Evolutionary conservation across 2,113 vertebrate genomes (phyloP), one percentile per base, ranked within the genome.

Genomic region (Phalacrocorax carbo): DNA sequence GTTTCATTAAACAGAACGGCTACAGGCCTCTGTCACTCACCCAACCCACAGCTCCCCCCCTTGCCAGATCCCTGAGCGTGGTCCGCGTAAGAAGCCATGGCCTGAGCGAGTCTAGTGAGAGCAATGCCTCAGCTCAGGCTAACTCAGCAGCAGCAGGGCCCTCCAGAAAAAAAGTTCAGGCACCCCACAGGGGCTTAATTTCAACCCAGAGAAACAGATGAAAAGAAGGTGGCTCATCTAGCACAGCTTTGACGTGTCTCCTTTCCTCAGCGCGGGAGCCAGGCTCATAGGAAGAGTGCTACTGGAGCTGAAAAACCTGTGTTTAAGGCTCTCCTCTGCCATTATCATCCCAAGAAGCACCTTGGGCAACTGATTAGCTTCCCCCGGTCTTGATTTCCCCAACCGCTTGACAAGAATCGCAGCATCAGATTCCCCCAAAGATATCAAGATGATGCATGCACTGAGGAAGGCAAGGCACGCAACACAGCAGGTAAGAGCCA

Each of bases 41-140:
- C 29, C 40, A 32, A 15, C 18, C n/a, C 1, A 0, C 61, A 80
- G 62, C 30, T 84, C 29, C 49, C 11, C 26, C 36, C 32, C 38
- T 38, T 11, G 18, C 61, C 3, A 3, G 42, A 54, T 13, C 70
- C 42, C 38, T 1, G 1, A 79, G 54, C 3, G 0, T 2, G 13
- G 18, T 27, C 27, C 48, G n/a, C 3, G 0, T 57, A 36, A 69
- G 54, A 14, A 79, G 68, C 60, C 15, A 1, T 0, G 15, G 40
- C 48, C 61, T 8, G 61, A 62, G 81, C 21, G 18, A 34, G 22
- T 60, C 55, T 13, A 3, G 9, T 1, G 38, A 42, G 23, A 46
- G 26, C 29, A 25, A 38, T 12, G 29, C 14, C 17, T 23, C 42
- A 32, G 32, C 82, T 61, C 62, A 54, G 52, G 34, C 7, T 22